phyloP scores from a whole-genome alignment of 2,113 vertebrate species.

The Accipiter cooperii region DNA sequence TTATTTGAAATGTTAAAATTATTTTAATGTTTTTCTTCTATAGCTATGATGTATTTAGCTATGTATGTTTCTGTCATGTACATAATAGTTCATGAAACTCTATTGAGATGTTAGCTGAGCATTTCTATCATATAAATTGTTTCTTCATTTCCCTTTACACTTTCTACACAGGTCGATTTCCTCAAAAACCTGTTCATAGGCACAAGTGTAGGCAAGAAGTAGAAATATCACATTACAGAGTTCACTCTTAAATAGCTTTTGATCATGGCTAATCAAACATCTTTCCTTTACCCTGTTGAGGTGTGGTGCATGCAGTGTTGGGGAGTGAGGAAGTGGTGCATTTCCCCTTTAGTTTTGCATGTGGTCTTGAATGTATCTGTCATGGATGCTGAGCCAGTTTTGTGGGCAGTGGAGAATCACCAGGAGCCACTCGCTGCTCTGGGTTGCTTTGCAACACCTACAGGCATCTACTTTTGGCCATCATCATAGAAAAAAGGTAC shows the following conservation, averaged over 20 bases:
- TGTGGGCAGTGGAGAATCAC: background rate
- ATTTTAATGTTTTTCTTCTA: background rate
- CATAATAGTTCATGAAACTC: background rate
- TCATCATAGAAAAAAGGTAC: background rate
- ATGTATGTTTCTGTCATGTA: background rate
- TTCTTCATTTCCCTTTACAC: background rate
- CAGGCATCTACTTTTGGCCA: background rate
- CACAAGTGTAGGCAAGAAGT: background rate
- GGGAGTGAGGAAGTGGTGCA: background rate
- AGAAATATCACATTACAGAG: background rate
- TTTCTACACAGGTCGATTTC: background rate
- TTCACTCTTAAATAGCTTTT: background rate
- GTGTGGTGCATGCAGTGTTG: background rate
- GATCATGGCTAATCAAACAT: background rate
- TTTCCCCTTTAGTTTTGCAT: background rate
- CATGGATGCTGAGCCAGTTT: background rate
- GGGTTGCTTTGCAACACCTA: background rate
- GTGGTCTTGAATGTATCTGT: background rate
- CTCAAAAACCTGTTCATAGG: background rate
- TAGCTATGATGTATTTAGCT: background rate
- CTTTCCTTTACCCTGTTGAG: background rate
- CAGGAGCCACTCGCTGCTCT: background rate
- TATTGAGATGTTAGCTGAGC: background rate
- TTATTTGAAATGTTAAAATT: background rate
- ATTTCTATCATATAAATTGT: background rate